Conservation (phyloP, 1,140 invertebrate species). For the Proctacanthus coquilletti region DNA sequence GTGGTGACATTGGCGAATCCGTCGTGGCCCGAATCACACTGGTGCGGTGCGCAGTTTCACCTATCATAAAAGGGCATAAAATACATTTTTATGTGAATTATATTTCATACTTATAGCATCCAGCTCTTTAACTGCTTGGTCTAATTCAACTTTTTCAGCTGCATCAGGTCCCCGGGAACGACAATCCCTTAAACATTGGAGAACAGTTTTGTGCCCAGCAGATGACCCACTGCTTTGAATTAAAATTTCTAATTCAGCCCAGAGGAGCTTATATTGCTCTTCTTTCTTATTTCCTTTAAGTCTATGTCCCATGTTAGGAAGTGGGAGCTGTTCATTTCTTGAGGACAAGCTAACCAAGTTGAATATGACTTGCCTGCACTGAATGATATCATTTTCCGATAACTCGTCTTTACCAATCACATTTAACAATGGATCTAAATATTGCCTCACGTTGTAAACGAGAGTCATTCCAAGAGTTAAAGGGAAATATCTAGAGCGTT, state of each 20-base stretch:
- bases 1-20: conserved; percentile 67
- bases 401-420: conserved; percentile 71
- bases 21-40: conserved; percentile 62
- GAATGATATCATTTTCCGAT: conserved; percentile 67
- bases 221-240: conserved; percentile 57
- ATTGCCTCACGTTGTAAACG: conserved; percentile 75
- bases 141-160: conserved; percentile 46
- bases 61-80: conserved; percentile 5
- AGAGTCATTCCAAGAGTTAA: conserved; percentile 70
- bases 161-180: conserved; percentile 35
- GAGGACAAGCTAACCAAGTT: conserved; percentile 67
- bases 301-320: conserved; percentile 40
- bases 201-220: conserved; percentile 54
- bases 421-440: conserved; percentile 62
- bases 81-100: neutral
- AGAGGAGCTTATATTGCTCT: conserved; percentile 81
- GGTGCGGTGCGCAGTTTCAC: conserved; percentile 27
- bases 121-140: conserved; percentile 40
- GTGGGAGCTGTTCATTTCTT: conserved; percentile 61
- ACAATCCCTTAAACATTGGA: conserved; percentile 73
- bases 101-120: conserved; percentile 19
- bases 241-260: conserved; percentile 75
- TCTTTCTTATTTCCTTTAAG: conserved; percentile 50
- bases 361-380: conserved; percentile 79
- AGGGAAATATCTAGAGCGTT: conserved; percentile 83